Evolutionary conservation across 2,888 invertebrate genomes (phyloP), one percentile per base, ranked within the genome.

Genomic region (Drosophila falleni): DNA sequence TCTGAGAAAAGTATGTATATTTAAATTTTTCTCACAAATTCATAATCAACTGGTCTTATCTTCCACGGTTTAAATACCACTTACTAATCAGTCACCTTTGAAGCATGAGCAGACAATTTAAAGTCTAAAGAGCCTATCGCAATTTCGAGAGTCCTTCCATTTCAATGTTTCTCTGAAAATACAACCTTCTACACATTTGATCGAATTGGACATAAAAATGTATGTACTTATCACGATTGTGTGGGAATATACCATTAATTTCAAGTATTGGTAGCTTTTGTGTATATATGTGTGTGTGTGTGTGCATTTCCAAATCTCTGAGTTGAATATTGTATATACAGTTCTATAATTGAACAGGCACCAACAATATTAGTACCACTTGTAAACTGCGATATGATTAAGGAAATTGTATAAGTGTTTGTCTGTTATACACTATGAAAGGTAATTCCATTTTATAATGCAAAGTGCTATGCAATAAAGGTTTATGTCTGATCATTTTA

Each of bases 361-460:
- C 50, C 23, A 71, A 41, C 46, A 72, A 64, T 64, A 46, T 23
- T 63, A 75, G 33, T 76, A 68, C 47, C 69, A 78, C 78, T 76
- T 77, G 60, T 64, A 23, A 42, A 47, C 50, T 35, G 76, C 64
- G 76, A 79, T 75, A 80, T 80, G 80, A 78, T 72, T 78, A 73
- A 56, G 56, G 44, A 49, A 59, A 66, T 58, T 62, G 42, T 31
- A 46, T 47, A 41, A 42, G 31, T 41, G 42, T 31, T 26, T 53
- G 23, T 23, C 41, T 47, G 3, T 33, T 47, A 29, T 59, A 59
- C 49, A 10, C 49, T 53, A 19, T 10, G 8, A 8, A 10, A 16
- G 46, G 58, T 26, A 47, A 47, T 47, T 46, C 15, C 10, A 26
- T 23, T 49, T 13, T 6, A 4, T 19, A 11, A 42, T 9, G 8